phyloP scores from a whole-genome alignment of 2,888 invertebrate species.

The Sinohyriopsis cumingii region DNA sequence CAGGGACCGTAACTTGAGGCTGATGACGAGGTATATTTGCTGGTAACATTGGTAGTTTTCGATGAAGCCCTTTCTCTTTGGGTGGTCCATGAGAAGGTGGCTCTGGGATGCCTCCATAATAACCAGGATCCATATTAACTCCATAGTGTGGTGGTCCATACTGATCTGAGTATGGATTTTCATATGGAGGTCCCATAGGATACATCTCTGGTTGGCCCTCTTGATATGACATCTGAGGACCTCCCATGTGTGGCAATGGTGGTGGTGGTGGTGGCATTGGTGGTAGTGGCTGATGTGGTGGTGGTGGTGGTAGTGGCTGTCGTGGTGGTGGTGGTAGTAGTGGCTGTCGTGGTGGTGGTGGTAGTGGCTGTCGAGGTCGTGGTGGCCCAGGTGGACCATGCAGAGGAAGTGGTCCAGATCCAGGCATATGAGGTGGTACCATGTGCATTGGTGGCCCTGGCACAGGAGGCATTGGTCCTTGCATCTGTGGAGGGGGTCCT shows the following conservation, averaged over 20 bases:
- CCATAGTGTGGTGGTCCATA: conserved; percentile 1
- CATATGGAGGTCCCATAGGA: conserved; percentile 9
- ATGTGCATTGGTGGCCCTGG: conserved; percentile 12
- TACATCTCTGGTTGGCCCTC: conserved; percentile 1
- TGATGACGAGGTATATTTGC: too few species aligned
- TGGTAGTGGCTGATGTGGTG: conserved; percentile 2
- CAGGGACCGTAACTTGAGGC: too few species aligned
- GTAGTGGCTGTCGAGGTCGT: conserved; percentile 2
- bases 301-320: background rate
- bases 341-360: background rate
- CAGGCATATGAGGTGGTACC: conserved; percentile 17
- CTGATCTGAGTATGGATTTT: background rate
- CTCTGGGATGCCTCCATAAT: background rate
- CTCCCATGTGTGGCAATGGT: conserved; percentile 3
- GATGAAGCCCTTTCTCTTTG: conserved; percentile 5
- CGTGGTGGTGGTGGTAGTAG: background rate
- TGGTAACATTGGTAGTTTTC: background rate
- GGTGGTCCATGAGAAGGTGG: conserved; percentile 4
- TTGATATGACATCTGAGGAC: conserved; percentile 14
- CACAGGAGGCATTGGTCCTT: conserved; percentile 16
- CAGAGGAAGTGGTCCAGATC: conserved; percentile 14
- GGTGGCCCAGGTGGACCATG: conserved; percentile 6
- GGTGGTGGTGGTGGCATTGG: background rate
- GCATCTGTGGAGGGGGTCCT: conserved; percentile 7
- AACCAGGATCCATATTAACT: background rate